These are phyloP conservation scores for Rhinoderma darwinii DNA, from an alignment of 2,113 vertebrate species.

Conservation along the genomic window DNA sequence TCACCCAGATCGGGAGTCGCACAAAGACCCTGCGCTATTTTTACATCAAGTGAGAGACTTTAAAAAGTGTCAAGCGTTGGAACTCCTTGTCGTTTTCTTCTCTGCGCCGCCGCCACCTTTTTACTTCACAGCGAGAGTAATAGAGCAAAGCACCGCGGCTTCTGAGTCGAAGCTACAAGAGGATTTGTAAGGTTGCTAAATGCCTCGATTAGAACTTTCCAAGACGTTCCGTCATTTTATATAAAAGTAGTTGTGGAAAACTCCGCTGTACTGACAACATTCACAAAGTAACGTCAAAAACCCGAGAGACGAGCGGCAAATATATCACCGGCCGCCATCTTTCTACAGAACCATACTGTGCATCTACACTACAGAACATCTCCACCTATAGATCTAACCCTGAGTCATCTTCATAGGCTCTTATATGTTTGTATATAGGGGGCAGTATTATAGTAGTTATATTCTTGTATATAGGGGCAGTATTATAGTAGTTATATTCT, in stretches of 20 bases:
- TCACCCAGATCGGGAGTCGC: neutral
- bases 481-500: neutral
- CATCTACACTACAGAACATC: no score
- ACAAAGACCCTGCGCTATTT: constrained; percentile 8
- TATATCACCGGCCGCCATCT: no score
- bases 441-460: neutral
- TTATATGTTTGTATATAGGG: no score
- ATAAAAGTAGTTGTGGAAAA: neutral
- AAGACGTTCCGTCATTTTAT: neutral
- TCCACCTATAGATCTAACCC: no score
- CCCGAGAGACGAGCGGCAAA: no score
- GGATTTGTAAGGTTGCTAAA: neutral
- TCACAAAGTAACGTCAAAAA: no score
- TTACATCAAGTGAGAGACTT: constrained; percentile 27
- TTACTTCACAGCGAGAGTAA: neutral
- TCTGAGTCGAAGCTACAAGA: neutral
- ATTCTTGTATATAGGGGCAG: neutral
- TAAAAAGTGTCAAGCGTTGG: constrained; percentile 25
- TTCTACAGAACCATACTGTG: no score
- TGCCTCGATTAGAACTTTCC: constrained; percentile 4
- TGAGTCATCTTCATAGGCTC: no score
- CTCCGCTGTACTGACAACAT: no score
- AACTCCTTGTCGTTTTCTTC: constrained; percentile 28
- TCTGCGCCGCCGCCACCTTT: neutral
- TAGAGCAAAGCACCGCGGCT: neutral